Conservation (phyloP, 2,797 vertebrate species). For the Aldrovandia affinis region DNA sequence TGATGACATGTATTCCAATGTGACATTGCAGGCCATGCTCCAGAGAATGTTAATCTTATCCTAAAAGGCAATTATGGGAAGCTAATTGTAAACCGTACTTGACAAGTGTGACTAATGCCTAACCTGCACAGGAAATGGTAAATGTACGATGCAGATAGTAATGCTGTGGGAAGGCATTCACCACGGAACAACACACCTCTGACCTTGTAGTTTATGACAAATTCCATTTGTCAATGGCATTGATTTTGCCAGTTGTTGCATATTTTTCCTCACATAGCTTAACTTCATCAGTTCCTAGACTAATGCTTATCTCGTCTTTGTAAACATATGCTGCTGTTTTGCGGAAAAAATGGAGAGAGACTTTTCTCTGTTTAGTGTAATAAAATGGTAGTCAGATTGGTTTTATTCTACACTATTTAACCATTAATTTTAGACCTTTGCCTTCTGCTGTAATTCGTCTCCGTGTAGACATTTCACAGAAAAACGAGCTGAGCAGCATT, state of each 20-base stretch:
- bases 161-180: conserved; percentile 1
- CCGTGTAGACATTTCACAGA: no score
- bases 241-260: conserved; percentile 29
- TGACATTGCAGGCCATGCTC: conserved; percentile 1
- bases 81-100: conserved; percentile 16
- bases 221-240: background rate
- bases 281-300: conserved; percentile 5
- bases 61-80: conserved; percentile 19
- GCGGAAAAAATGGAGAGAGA: background rate
- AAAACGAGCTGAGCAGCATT: no score
- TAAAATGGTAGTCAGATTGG: background rate
- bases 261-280: conserved; percentile 7
- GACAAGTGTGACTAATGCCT: conserved; percentile 19
- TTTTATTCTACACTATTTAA: background rate
- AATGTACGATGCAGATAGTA: conserved; percentile 7
- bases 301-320: background rate
- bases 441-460: no score
- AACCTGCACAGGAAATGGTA: conserved; percentile 10
- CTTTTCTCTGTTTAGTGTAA: background rate
- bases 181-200: background rate
- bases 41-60: background rate
- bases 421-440: no score
- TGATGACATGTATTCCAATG: conserved; percentile 8
- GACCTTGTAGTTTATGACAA: conserved; percentile 12
- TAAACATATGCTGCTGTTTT: conserved; percentile 4